Percentiles rank a stretch among this genome's conserved stretches.
phyloP scores from a whole-genome alignment of 2,888 invertebrate species.

The Tetragonisca angustula region DNA sequence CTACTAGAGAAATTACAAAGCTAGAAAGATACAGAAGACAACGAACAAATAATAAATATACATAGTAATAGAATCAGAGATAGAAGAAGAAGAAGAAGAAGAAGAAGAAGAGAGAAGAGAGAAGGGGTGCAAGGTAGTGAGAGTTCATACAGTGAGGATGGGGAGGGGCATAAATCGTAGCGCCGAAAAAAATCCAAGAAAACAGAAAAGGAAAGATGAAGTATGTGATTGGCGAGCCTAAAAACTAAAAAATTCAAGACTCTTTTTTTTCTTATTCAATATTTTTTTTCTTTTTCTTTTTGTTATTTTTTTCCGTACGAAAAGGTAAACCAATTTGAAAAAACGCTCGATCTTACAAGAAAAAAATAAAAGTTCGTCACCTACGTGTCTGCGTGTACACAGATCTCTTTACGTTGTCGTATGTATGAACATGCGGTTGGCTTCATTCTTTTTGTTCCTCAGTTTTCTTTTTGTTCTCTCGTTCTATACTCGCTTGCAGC shows the following conservation, averaged over 20 bases:
- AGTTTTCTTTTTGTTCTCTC: not conserved
- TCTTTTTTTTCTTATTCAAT: not conserved
- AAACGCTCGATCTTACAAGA: slow-evolving; percentile 26
- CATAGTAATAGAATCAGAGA: not conserved
- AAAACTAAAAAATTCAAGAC: slow-evolving; percentile 14
- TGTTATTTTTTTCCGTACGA: not conserved
- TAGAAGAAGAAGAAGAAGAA: not conserved
- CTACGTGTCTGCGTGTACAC: slow-evolving; percentile 11
- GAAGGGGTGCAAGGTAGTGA: not conserved
- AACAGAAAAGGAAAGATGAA: slow-evolving; percentile 36
- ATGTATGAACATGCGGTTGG: not conserved
- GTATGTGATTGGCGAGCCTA: slow-evolving; percentile 36
- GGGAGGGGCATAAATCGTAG: slow-evolving; percentile 57
- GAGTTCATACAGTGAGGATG: not conserved
- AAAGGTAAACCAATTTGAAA: slow-evolving; percentile 21
- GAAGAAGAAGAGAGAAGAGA: not conserved
- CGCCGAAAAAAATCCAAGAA: slow-evolving; percentile 55
- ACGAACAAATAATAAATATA: not conserved
- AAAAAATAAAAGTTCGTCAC: slow-evolving; percentile 1
- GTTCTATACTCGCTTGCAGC: not conserved
- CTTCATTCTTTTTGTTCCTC: slow-evolving; percentile 11
- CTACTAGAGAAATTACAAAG: slow-evolving; percentile 6
- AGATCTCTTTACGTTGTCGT: not conserved
- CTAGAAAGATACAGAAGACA: not conserved
- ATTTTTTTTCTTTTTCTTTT: not conserved